A percentile compares a stretch with the other conserved stretches of the same genome.
Conservation (phyloP, 2,888 invertebrate species). For the Brachyptera putata region DNA sequence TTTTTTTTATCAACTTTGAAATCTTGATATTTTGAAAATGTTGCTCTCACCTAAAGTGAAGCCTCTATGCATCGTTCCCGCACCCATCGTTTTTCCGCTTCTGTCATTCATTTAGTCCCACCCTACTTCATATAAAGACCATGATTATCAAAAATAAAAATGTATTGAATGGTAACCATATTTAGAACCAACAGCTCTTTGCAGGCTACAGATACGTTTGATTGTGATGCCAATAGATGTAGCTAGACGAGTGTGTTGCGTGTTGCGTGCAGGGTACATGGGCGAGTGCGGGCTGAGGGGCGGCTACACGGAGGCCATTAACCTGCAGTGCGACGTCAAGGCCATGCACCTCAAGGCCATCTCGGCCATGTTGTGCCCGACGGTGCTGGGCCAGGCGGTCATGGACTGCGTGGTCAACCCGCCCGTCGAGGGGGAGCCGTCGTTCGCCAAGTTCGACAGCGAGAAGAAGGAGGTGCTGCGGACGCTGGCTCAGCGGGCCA, state of each 20-base stretch:
- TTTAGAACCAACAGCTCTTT: too few species aligned
- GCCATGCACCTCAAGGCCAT: slow-evolving; percentile 82
- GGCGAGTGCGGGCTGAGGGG: slow-evolving; percentile 95
- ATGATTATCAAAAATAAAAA: too few species aligned
- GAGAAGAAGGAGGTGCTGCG: slow-evolving; percentile 51
- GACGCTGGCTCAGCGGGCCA: slow-evolving; percentile 51
- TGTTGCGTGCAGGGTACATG: slow-evolving; percentile 67
- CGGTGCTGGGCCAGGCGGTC: slow-evolving; percentile 82
- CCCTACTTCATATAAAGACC: too few species aligned
- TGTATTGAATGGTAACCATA: too few species aligned
- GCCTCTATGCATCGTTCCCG: too few species aligned
- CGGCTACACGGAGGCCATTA: slow-evolving; percentile 91
- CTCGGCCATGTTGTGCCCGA: slow-evolving; percentile 92
- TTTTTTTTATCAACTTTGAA: too few species aligned
- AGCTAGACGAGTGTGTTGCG: too few species aligned
- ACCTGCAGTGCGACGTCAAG: slow-evolving; percentile 79
- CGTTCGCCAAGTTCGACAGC: slow-evolving; percentile 51
- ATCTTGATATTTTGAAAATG: background rate
- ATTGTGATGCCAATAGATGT: too few species aligned
- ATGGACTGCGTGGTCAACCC: slow-evolving; percentile 91
- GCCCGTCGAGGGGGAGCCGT: slow-evolving; percentile 59
- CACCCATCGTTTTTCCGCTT: too few species aligned
- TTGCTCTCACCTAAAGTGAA: too few species aligned
- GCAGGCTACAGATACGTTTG: too few species aligned
- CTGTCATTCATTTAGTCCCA: too few species aligned